Percentiles rank a stretch among this genome's conserved stretches.
These are phyloP conservation scores for Shargacucullia verbasci DNA, from an alignment of 2,888 invertebrate genomes.

Conservation along the genomic window DNA sequence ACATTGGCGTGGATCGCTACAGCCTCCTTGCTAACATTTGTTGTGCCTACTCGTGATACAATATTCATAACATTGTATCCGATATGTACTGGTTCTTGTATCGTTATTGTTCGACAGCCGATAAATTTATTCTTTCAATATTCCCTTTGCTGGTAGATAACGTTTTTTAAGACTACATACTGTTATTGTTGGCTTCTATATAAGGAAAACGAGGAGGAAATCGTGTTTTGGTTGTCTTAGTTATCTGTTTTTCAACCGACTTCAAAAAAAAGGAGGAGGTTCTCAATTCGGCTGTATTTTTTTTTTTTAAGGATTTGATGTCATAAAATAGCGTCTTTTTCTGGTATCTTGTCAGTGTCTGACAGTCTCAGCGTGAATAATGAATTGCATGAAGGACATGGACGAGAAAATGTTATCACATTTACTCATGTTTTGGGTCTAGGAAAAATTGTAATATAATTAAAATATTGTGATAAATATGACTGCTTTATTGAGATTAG, in stretches of 20 bases:
- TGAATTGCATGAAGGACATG: not conserved
- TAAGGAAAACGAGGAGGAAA: constrained; percentile 38
- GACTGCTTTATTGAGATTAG: too few relatives aligned
- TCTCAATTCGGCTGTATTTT: too few relatives aligned
- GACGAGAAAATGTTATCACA: not conserved
- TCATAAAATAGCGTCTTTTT: constrained; percentile 3
- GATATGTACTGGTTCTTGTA: constrained; percentile 54
- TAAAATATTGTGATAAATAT: too few relatives aligned
- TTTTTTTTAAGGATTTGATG: constrained; percentile 7
- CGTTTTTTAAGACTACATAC: constrained; percentile 50
- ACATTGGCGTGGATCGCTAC: constrained; percentile 57
- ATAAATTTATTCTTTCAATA: constrained; percentile 61
- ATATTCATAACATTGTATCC: constrained; percentile 52
- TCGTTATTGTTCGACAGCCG: constrained; percentile 55
- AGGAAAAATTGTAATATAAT: too few relatives aligned
- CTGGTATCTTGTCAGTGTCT: not conserved
- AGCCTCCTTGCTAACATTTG: constrained; percentile 35
- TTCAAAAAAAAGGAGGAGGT: too few relatives aligned
- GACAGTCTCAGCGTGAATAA: not conserved
- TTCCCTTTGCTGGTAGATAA: constrained; percentile 53
- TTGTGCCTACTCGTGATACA: constrained; percentile 49
- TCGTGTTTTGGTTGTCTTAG: constrained; percentile 21
- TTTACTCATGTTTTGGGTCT: too few relatives aligned
- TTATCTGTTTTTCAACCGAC: constrained; percentile 19
- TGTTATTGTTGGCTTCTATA: constrained; percentile 40